Conservation (phyloP, 2,113 vertebrate genomes). For the Cyprinus carpio region DNA sequence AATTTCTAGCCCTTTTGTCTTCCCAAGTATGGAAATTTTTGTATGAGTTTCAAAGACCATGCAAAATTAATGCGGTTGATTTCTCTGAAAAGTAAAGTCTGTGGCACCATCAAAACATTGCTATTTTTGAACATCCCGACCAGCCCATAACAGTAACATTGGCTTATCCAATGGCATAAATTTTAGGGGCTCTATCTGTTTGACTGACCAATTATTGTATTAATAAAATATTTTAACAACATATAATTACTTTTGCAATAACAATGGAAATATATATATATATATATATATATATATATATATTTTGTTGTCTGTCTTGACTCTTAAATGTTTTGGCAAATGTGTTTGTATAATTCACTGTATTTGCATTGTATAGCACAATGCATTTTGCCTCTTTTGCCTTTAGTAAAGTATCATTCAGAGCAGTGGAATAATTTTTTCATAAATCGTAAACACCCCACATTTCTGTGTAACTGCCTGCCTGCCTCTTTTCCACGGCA, state of each 20-base stretch:
- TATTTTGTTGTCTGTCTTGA: background rate
- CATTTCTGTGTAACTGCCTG: background rate
- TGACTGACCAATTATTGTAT: background rate
- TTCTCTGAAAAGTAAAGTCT: background rate
- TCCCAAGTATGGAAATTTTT: background rate
- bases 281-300: too few relatives aligned
- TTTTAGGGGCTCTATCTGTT: background rate
- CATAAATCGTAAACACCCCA: background rate
- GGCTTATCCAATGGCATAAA: background rate
- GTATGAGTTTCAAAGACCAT: background rate
- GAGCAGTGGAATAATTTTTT: background rate
- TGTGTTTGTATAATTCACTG: background rate
- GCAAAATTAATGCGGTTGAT: background rate
- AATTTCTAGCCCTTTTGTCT: background rate
- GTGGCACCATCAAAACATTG: background rate
- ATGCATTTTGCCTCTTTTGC: background rate
- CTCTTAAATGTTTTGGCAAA: background rate
- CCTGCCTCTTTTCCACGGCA: background rate
- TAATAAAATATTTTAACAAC: background rate
- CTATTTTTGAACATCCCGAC: background rate
- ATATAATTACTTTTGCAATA: background rate
- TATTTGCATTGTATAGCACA: background rate
- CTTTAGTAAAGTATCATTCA: background rate
- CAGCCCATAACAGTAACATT: background rate
- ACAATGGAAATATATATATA: too few relatives aligned